A percentile compares a stretch with the other conserved stretches of the same genome.
These are phyloP conservation scores for Helogale parvula DNA, from an alignment of 2,113 vertebrate genomes.

Conservation along the genomic window DNA sequence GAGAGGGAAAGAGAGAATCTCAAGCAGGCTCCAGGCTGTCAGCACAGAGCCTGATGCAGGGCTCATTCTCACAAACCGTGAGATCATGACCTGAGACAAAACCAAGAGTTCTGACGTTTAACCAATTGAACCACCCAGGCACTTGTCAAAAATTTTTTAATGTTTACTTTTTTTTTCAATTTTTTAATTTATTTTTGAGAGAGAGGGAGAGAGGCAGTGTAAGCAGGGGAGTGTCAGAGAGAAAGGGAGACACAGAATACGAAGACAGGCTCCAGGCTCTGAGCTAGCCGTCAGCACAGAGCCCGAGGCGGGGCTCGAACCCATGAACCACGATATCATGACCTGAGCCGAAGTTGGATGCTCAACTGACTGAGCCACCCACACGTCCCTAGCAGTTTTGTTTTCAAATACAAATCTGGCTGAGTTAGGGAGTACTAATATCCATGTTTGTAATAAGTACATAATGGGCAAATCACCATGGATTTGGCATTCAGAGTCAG, in stretches of 20 bases:
- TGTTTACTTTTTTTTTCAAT: too few relatives aligned
- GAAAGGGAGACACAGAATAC: too few relatives aligned
- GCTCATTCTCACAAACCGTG: neutral
- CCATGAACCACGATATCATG: too few relatives aligned
- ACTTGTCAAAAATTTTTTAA: neutral
- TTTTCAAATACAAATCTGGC: conserved; percentile 19
- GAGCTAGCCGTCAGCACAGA: too few relatives aligned
- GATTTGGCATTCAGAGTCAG: conserved; percentile 52
- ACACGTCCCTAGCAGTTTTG: neutral
- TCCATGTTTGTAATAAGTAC: neutral
- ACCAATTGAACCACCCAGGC: neutral
- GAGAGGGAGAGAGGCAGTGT: too few relatives aligned
- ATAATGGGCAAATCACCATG: conserved; percentile 24
- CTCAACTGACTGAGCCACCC: too few relatives aligned
- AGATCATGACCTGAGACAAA: neutral
- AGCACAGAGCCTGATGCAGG: neutral
- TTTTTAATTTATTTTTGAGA: too few relatives aligned
- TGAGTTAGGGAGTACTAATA: conserved; percentile 28
- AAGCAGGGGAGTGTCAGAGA: too few relatives aligned
- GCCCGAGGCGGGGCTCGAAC: too few relatives aligned
- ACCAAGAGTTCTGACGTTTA: neutral
- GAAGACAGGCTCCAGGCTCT: too few relatives aligned
- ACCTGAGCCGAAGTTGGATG: too few relatives aligned
- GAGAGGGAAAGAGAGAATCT: neutral
- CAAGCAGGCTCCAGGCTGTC: neutral